These are phyloP conservation scores for Flexamia atlantica DNA, from an alignment of 2,888 invertebrate genomes.

Conservation along the genomic window DNA sequence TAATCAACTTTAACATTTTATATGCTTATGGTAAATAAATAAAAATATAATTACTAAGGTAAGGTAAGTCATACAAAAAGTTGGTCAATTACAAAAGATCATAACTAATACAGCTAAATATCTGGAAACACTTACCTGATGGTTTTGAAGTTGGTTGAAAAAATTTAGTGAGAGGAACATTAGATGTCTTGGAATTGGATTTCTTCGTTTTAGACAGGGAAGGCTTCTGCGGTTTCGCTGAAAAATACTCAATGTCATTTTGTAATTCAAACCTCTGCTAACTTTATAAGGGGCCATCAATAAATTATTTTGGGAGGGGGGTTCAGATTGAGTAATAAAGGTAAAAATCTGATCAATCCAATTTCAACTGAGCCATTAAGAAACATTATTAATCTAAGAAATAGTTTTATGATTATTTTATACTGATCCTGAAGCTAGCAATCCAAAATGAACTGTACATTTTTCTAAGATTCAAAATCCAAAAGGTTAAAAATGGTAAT, in stretches of 20 bases:
- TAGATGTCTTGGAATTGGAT: not conserved
- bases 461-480: too few relatives aligned
- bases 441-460: too few relatives aligned
- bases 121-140: not conserved
- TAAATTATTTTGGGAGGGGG: not conserved
- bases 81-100: too few relatives aligned
- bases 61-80: too few relatives aligned
- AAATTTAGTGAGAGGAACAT: constrained; percentile 9
- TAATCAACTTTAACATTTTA: too few relatives aligned
- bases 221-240: constrained; percentile 8
- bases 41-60: too few relatives aligned
- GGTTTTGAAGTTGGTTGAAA: constrained; percentile 16
- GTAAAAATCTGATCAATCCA: not conserved
- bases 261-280: not conserved
- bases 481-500: too few relatives aligned
- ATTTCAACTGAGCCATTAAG: not conserved
- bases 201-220: constrained; percentile 3
- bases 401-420: not conserved
- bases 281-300: not conserved
- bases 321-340: not conserved
- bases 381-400: not conserved
- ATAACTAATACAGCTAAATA: too few relatives aligned
- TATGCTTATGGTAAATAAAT: too few relatives aligned
- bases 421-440: too few relatives aligned
- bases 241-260: not conserved